Conservation (phyloP, 2,113 vertebrate species). For the Coracopsis vasa region DNA sequence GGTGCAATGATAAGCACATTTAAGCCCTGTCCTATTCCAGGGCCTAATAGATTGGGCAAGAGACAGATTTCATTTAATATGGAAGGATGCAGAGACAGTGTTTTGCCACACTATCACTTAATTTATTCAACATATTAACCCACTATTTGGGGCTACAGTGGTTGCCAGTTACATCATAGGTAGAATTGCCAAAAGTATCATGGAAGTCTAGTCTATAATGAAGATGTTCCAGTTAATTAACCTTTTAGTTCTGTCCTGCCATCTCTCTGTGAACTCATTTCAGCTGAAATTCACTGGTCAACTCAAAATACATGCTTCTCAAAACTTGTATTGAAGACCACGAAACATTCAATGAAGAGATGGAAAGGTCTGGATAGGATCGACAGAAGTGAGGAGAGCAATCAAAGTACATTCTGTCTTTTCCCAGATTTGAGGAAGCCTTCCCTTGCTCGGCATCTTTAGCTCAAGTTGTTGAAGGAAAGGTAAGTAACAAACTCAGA, state of each 20-base stretch:
- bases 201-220: background rate
- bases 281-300: background rate
- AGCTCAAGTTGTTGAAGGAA: background rate
- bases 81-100: background rate
- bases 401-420: background rate
- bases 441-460: background rate
- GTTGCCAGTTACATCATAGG: constrained; percentile 1
- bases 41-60: background rate
- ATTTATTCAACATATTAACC: background rate
- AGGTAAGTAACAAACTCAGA: background rate
- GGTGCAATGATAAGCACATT: background rate
- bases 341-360: background rate
- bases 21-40: background rate
- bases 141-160: background rate
- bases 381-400: background rate
- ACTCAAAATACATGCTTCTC: background rate
- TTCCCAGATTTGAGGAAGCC: background rate
- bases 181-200: background rate
- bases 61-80: background rate
- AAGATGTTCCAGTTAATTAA: constrained; percentile 25
- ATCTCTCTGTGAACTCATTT: background rate
- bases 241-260: background rate
- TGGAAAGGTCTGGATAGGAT: background rate
- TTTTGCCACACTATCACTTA: background rate
- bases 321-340: background rate